These are phyloP conservation scores for Drosophila nannoptera DNA, from an alignment of 1,140 invertebrate genomes.

Conservation along the genomic window DNA sequence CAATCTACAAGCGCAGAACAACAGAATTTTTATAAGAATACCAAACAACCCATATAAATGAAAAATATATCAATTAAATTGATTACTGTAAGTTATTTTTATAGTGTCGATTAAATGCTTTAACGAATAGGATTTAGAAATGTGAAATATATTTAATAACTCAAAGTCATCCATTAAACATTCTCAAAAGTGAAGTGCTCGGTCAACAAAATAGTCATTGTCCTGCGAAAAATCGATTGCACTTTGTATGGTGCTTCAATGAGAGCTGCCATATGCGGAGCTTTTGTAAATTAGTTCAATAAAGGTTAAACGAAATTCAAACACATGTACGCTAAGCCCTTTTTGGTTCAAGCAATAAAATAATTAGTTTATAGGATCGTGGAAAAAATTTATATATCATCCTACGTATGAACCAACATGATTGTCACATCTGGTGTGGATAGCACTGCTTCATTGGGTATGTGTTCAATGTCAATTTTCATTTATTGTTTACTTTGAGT, in stretches of 20 bases:
- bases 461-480: constrained; percentile 40
- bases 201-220: constrained; percentile 54
- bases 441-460: constrained; percentile 73
- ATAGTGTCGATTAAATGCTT: too few species aligned
- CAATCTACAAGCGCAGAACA: not conserved
- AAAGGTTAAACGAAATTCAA: constrained; percentile 22
- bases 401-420: constrained; percentile 72
- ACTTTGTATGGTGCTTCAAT: constrained; percentile 36
- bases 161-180: too few species aligned
- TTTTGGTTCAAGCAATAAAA: constrained; percentile 18
- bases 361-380: constrained; percentile 20
- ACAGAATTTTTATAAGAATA: constrained; percentile 1
- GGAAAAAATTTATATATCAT: constrained; percentile 15
- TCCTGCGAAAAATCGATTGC: constrained; percentile 72
- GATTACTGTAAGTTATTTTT: too few species aligned
- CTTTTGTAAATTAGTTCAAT: constrained; percentile 52
- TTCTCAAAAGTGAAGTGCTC: constrained; percentile 7
- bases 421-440: constrained; percentile 78
- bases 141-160: too few species aligned
- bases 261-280: constrained; percentile 54
- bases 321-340: constrained; percentile 4
- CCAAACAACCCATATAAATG: too few species aligned
- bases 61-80: too few species aligned
- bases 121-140: too few species aligned
- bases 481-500: constrained; percentile 21